Evolutionary conservation across 2,888 invertebrate genomes (phyloP), one percentile per base, ranked within the genome.

Genomic region (Abrostola tripartita): DNA sequence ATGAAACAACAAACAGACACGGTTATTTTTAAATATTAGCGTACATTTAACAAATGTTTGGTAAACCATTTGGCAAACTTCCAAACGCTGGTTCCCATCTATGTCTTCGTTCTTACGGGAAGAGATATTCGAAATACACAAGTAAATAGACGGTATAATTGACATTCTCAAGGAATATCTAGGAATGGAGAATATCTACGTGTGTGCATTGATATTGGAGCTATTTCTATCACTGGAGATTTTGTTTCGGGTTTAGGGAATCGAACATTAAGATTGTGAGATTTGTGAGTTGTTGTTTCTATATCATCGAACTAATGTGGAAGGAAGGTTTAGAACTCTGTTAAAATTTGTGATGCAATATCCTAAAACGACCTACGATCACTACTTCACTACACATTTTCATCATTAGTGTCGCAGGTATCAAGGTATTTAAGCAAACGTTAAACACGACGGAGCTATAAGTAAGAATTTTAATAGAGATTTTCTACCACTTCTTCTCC

Each of bases 61-160:
- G 71, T 79, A 76, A 82, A 81, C 78, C 64, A 76, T 55, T 86
- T 88, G 89, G 87, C 87, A 11, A 42, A 37, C 53, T 9, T 84
- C 88, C 90, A 86, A 82, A 82, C 81, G 68, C 81, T 81, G 75
- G 67, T 81, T 76, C 74, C 83, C 82, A 84, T 85, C 85, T 82
- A 82, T 83, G 85, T 83, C 79, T 73, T 74, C 70, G 76, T 76
- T 72, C 74, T 76, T 66, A 58, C 67, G 65, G 55, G 73, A 69
- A 71, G 71, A 71, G 74, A 79, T 81, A 78, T 77, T 82, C 81
- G 79, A 67, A 72, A 69, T 81, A 72, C 49, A 56, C 52, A 60
- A 70, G 74, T 68, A 74, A 76, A 76, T 61, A 76, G 37, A 24
- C 10, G 35, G 51, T 53, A 62, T 75, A 70, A 77, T 79, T 79